Base-by-base conservation (phyloP, 1,140 invertebrate genomes). In the Phenacoccus solenopsis region DNA sequence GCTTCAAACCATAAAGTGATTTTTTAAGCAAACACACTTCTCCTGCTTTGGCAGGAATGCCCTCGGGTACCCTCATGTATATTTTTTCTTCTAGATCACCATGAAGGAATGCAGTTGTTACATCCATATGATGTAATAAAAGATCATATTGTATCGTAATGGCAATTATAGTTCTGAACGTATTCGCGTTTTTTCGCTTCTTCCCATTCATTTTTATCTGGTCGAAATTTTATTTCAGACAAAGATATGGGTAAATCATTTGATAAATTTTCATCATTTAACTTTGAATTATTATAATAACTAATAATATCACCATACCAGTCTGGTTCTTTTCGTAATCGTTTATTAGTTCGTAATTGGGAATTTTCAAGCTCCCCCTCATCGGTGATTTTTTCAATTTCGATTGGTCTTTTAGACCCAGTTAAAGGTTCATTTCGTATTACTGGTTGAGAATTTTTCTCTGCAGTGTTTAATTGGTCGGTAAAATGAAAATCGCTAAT, bases 41-140 rank as follows among this genome's bases (percentile, higher is more conserved):
- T 28, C 72, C 12, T 56, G 22, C 38, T 20, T 22, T 71, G 35
- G 30, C 49, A 25, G 13, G 35, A 59, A 75, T 75, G 49, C 73
- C 75, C 67, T 76, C 49, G 25, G 78, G 78, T 70, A 78, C 75
- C 30, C 77, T 64, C 75, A 81, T 80, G 68, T 76, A 80, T 9
- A 80, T 74, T 67, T 76, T 74, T 73, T 81, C 78, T 5, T 80
- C 73, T 49, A 81, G 71, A 1, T 74, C 67, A 28, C 77, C 78
- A 74, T 81, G 77, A 25, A 81, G 70, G 64, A 80, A 81, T 0
- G 81, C 81, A 20, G 78, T 78, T 57, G 75, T 77, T 0, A 77
- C 75, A 74, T 82, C 80, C 72, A 78, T 75, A 16, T 80, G 77
- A 28, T 75, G 32, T 24, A 77, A 70, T 56, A 75, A 38, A 57